Conservation (phyloP, 2,113 vertebrate genomes). For the Zeus faber region DNA sequence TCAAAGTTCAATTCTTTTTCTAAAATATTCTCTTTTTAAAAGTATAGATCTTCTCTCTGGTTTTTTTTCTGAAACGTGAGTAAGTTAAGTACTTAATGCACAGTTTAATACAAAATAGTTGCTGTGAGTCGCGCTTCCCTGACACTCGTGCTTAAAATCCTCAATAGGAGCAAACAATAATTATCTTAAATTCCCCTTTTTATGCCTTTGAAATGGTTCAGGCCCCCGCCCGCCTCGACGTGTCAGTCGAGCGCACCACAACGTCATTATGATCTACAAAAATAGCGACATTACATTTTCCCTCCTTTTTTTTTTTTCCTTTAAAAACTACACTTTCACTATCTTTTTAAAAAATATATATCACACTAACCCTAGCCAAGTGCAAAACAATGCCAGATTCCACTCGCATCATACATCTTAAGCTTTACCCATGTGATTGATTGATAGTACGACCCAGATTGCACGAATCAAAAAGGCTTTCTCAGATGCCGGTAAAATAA, state of each 20-base stretch:
- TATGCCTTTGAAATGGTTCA: constrained; percentile 32
- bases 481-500: constrained; percentile 35
- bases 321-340: constrained; percentile 52
- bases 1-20: constrained; percentile 32
- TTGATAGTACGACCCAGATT: constrained; percentile 51
- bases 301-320: constrained; percentile 36
- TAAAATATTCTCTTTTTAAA: constrained; percentile 48
- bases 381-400: constrained; percentile 90
- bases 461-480: constrained; percentile 41
- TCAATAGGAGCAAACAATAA: constrained; percentile 60
- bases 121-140: constrained; percentile 55
- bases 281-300: constrained; percentile 61
- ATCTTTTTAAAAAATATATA: constrained; percentile 67
- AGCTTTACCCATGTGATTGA: constrained; percentile 76
- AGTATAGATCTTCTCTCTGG: constrained; percentile 41
- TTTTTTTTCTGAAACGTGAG: constrained; percentile 36
- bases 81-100: constrained; percentile 50
- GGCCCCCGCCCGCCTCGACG: constrained; percentile 40
- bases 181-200: constrained; percentile 54
- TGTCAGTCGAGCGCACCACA: constrained; percentile 49
- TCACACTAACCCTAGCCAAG: constrained; percentile 79
- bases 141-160: constrained; percentile 49
- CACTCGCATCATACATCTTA: constrained; percentile 73
- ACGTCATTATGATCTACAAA: constrained; percentile 68
- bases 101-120: constrained; percentile 59